Conservation (phyloP, 2,797 vertebrate species). For the Bradypus variegatus region DNA sequence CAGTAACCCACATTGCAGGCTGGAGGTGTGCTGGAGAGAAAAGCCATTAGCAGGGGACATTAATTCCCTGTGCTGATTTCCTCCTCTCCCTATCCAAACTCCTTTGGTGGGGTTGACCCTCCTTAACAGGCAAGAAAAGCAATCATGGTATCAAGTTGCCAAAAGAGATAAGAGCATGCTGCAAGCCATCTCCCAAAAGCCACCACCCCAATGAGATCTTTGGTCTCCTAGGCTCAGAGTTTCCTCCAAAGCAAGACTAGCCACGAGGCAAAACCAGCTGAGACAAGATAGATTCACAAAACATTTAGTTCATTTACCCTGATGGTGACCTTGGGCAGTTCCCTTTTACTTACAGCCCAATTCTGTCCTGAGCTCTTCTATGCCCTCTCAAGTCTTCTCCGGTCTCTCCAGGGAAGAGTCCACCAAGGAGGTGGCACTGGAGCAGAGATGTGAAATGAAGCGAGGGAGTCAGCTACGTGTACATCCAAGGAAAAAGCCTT, state of each 20-base stretch:
- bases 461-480: not conserved
- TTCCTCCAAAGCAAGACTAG: not conserved
- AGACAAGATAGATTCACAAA: not conserved
- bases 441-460: not conserved
- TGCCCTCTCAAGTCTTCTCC: not conserved
- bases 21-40: not conserved
- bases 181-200: not conserved
- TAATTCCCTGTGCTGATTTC: not conserved
- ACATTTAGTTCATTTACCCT: no score
- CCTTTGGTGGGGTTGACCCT: not conserved
- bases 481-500: not conserved
- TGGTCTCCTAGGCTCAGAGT: not conserved
- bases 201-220: not conserved
- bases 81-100: not conserved
- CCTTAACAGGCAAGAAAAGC: not conserved
- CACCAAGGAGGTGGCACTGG: not conserved
- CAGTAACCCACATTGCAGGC: not conserved
- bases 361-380: not conserved
- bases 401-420: not conserved
- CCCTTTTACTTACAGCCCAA: not conserved
- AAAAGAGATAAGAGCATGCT: not conserved
- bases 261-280: not conserved
- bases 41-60: not conserved
- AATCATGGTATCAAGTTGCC: not conserved
- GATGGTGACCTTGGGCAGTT: not conserved